phyloP scores from a whole-genome alignment of 2,888 invertebrate species.

The Hofmannophila pseudospretella region DNA sequence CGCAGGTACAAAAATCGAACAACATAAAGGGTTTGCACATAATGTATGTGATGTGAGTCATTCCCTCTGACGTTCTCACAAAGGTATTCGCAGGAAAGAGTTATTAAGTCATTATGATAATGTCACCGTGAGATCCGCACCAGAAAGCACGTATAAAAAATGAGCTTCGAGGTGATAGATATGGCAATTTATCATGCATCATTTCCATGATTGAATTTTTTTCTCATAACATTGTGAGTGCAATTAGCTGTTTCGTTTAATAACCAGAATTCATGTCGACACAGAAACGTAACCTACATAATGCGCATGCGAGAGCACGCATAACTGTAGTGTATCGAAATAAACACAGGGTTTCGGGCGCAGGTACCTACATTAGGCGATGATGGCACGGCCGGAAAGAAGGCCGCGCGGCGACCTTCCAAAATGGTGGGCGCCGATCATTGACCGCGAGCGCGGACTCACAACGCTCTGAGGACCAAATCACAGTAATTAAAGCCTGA shows the following conservation, averaged over 20 bases:
- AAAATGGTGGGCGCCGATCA: slow-evolving; percentile 60
- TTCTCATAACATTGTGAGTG: slow-evolving; percentile 31
- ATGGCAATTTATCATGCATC: slow-evolving; percentile 40
- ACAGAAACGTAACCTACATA: slow-evolving; percentile 70
- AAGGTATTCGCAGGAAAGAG: slow-evolving; percentile 63
- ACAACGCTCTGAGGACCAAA: slow-evolving; percentile 4
- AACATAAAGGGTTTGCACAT: slow-evolving; percentile 47
- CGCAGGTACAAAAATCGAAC: slow-evolving; percentile 25
- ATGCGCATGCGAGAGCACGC: slow-evolving; percentile 65
- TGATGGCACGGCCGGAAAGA: slow-evolving; percentile 62
- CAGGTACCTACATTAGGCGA: slow-evolving; percentile 44
- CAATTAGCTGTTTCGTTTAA: slow-evolving; percentile 55
- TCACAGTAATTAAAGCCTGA: slow-evolving; percentile 10
- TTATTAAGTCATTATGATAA: slow-evolving; percentile 60
- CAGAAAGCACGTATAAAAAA: slow-evolving; percentile 30
- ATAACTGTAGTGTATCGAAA: slow-evolving; percentile 68
- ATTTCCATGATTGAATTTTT: slow-evolving; percentile 40
- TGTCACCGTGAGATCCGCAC: slow-evolving; percentile 52
- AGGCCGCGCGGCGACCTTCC: slow-evolving; percentile 75
- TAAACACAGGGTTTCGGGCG: slow-evolving; percentile 65
- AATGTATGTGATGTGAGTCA: slow-evolving; percentile 54
- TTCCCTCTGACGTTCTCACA: slow-evolving; percentile 56
- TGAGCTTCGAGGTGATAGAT: slow-evolving; percentile 28
- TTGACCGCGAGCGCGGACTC: slow-evolving; percentile 42
- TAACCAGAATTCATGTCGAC: slow-evolving; percentile 59